Base-by-base conservation (phyloP, 2,113 vertebrate genomes). In the Elephas maximus region DNA sequence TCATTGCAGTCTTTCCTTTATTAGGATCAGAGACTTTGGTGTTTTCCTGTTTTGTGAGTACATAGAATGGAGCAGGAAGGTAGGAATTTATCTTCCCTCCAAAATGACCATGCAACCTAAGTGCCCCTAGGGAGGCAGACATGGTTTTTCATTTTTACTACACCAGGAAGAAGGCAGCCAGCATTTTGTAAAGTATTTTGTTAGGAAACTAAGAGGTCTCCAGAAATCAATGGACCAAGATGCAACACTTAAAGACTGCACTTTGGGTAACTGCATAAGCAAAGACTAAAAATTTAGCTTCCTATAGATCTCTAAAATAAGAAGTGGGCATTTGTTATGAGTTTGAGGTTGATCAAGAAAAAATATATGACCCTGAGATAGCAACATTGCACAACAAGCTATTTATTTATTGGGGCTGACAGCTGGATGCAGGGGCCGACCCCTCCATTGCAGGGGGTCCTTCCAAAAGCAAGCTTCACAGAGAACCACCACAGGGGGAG, bases 121-220 rank as follows among this genome's bases (percentile, higher is more conserved):
- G 6, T 45, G 30, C 10, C 26, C 69, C 23, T 62, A 62, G n/a
- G 24, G 30, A 92, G 37, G 10, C 33, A 83, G 74, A 95, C 73
- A 20, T 85, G 8, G 33, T 82, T 92, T 94, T 89, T n/a, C 7
- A 37, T 62, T 89, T 84, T 95, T 76, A 79, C 41, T 62, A 77
- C 8, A n/a, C 28, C 41, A n/a, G 26, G 30, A 67, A 24, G 60
- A 95, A 93, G 51, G 15, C 82, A 63, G 45, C 20, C 4, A 78
- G 30, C 17, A 41, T 92, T 93, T 91, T 63, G 26, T 63, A 80
- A 95, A 57, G 24, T 24, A 88, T 21, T 41, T 26, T 51, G 51
- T 44, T 41, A 41, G 28, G 21, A 92, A 90, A 48, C 11, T 10
- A 67, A 96, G 41, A 21, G 1, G 5, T 78, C 10, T 51, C 18